Conservation (phyloP, 2,888 invertebrate species). For the Tenthredo scrophulariae region DNA sequence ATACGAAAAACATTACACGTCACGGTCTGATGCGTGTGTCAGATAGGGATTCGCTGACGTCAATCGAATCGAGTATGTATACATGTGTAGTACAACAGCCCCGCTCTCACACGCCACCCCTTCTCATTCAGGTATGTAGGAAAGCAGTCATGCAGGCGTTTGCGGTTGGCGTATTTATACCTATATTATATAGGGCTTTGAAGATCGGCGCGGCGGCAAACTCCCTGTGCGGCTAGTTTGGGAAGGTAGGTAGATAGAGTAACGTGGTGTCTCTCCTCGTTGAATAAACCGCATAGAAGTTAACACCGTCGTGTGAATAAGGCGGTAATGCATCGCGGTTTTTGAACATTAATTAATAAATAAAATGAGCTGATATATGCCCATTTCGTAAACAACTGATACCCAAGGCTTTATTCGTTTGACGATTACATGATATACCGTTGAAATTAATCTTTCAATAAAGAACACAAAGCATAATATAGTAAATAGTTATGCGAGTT, state of each 20-base stretch:
- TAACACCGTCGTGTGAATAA: background rate
- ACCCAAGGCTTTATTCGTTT: background rate
- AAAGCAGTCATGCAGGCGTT: slow-evolving; percentile 28
- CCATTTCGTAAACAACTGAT: too few species aligned
- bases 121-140: background rate
- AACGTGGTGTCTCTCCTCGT: background rate
- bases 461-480: background rate
- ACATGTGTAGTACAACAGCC: too few species aligned
- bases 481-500: background rate
- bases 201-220: slow-evolving; percentile 35
- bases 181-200: background rate
- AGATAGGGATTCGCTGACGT: slow-evolving; percentile 14
- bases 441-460: background rate
- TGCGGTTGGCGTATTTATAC: background rate
- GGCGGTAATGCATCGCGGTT: background rate
- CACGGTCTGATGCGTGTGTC: background rate
- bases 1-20: background rate
- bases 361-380: background rate
- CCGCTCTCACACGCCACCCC: background rate
- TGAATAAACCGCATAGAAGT: background rate
- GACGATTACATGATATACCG: too few species aligned
- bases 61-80: background rate
- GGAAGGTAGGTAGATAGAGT: slow-evolving; percentile 19
- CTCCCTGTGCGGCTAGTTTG: background rate
- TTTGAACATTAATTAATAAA: background rate